Evolutionary conservation across 1,140 invertebrate genomes (phyloP).

Genomic region (Globodera ellingtonae): DNA sequence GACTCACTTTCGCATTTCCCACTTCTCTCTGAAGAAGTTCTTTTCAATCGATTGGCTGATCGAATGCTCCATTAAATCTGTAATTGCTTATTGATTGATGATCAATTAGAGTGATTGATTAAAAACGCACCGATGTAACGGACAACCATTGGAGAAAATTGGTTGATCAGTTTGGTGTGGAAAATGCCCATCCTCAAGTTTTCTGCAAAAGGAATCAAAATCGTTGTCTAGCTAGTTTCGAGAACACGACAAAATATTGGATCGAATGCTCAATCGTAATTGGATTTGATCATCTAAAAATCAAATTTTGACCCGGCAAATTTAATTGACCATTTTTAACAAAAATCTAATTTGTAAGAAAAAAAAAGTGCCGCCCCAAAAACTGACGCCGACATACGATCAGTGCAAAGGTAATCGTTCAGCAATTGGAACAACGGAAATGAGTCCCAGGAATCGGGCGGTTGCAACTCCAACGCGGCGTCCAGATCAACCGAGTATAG

Average conservation of each 20-base stretch:
- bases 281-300: no score
- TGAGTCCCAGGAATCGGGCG: conserved; percentile 85
- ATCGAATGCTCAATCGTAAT: no score
- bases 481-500: conserved; percentile 99
- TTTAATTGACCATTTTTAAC: not conserved
- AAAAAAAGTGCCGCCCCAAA: conserved; percentile 9
- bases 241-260: no score
- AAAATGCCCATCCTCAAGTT: conserved; percentile 94
- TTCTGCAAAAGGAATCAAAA: conserved; percentile 71
- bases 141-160: conserved; percentile 93
- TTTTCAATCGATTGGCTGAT: conserved; percentile 98
- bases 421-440: conserved; percentile 98
- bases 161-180: conserved; percentile 92
- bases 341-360: not conserved
- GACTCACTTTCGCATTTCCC: conserved; percentile 92
- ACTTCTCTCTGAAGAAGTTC: conserved; percentile 95
- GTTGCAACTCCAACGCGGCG: conserved; percentile 87
- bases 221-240: not conserved
- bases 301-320: not conserved
- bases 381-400: conserved; percentile 75
- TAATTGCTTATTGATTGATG: no score
- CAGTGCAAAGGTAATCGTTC: conserved; percentile 93
- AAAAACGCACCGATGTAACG: conserved; percentile 78
- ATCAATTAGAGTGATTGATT: no score
- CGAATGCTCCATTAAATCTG: conserved; percentile 94